These are phyloP conservation scores for Anguilla anguilla DNA, from an alignment of 2,797 vertebrate genomes.

Conservation along the genomic window DNA sequence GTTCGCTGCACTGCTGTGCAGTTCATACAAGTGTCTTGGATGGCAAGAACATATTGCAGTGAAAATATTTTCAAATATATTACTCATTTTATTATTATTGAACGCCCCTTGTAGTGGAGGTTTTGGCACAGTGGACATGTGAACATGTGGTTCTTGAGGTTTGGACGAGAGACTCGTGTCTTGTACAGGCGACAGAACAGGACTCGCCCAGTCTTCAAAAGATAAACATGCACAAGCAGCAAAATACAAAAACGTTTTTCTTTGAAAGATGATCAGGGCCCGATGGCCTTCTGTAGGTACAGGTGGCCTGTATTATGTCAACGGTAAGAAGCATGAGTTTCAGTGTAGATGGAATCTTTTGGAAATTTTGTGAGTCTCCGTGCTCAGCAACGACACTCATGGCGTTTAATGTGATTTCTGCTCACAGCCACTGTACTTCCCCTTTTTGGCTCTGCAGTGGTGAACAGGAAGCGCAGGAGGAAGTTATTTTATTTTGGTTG, in stretches of 20 bases:
- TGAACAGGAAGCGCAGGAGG: conserved; percentile 68
- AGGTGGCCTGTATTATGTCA: not conserved
- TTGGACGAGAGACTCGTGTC: not conserved
- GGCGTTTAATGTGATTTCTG: conserved; percentile 29
- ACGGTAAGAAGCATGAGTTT: not conserved
- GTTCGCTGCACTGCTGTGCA: too few species aligned
- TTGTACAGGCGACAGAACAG: not conserved
- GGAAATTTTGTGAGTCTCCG: not conserved
- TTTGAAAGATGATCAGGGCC: not conserved
- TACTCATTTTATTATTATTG: too few species aligned
- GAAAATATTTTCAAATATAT: too few species aligned
- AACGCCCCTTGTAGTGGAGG: not conserved
- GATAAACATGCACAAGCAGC: not conserved
- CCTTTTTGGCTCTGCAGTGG: conserved; percentile 46
- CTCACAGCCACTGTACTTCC: conserved; percentile 51
- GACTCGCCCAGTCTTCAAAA: not conserved
- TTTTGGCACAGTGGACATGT: not conserved
- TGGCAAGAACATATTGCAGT: not conserved
- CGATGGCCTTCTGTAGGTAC: not conserved
- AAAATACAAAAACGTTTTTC: not conserved
- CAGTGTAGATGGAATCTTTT: not conserved
- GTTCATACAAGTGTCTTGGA: not conserved
- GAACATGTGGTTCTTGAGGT: not conserved
- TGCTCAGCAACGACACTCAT: not conserved
- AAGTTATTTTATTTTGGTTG: conserved; percentile 52